Evolutionary conservation across 2,888 invertebrate genomes (phyloP).

Genomic region (Ecliptopera silaceata): DNA sequence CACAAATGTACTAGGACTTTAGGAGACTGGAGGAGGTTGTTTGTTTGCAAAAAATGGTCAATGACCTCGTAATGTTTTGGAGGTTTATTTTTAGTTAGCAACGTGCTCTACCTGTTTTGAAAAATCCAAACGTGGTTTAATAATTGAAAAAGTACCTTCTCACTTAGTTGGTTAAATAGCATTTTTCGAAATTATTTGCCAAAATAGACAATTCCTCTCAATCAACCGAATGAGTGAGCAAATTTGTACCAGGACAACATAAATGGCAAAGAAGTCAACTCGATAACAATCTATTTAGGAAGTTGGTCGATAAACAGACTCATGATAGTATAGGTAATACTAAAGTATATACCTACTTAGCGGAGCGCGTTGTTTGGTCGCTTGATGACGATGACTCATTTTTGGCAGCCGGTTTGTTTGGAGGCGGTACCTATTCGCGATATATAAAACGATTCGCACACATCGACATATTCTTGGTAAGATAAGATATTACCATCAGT

Average conservation of each 20-base stretch:
- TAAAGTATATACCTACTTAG: conserved; percentile 31
- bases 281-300: conserved; percentile 36
- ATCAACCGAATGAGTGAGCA: conserved; percentile 50
- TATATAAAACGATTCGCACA: conserved; percentile 54
- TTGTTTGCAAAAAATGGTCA: conserved; percentile 53
- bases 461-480: conserved; percentile 35
- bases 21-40: conserved; percentile 55
- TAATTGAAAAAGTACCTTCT: neutral
- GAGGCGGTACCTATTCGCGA: conserved; percentile 71
- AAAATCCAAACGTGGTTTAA: neutral
- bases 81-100: conserved; percentile 14
- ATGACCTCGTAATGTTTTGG: conserved; percentile 25
- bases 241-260: conserved; percentile 55
- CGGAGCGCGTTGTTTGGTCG: conserved; percentile 38
- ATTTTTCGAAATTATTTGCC: neutral
- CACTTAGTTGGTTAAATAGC: neutral
- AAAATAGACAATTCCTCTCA: conserved; percentile 35
- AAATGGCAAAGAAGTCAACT: conserved; percentile 38
- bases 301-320: conserved; percentile 30
- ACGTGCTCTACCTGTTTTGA: conserved; percentile 5
- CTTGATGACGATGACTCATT: conserved; percentile 62
- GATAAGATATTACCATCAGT: conserved; percentile 22
- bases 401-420: conserved; percentile 69
- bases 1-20: conserved; percentile 76
- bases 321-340: conserved; percentile 2